Evolutionary conservation across 2,797 vertebrate genomes (phyloP), one percentile per base, ranked within the genome.

Genomic region (Esox masquinongy): DNA sequence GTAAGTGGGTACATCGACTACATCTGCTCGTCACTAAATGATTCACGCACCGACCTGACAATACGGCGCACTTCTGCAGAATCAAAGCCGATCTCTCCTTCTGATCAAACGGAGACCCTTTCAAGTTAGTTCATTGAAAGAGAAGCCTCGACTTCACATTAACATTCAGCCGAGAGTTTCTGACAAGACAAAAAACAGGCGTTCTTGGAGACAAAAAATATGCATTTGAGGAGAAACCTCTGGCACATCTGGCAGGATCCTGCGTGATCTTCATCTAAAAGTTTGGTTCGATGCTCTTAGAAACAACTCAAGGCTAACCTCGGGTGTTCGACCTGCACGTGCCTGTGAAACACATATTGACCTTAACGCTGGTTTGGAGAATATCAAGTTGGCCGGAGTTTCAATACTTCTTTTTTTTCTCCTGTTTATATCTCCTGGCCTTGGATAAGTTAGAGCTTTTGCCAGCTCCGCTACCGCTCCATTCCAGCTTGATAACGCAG

Each of bases 21-120:
- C 63, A 53, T 68, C 73, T 64, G 39, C 61, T 49, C 50, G n/a
- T 19, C 9, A 12, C 4, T 43, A n/a, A 72, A 47, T 77, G 59
- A 77, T 12, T 29, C 53, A 22, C 47, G n/a, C 71, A 31, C 53
- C 4, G 8, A 43, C 26, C 49, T 31, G 59, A 50, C 4, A 5
- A n/a, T 47, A 47, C 43, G 43, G 3, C 73, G 34, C 51, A 24
- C 29, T 31, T 7, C 43, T 24, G 61, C 47, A 73, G 43, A 47
- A 47, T 47, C 43, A 47, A 59, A 66, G 56, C 31, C 53, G 29
- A 73, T 71, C 59, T 26, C 63, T 1, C 1, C 19, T 47, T 34
- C n/a, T 24, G n/a, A 24, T 59, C 43, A 51, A 53, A 8, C 4
- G 26, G 22, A 56, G n/a, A 59, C 26, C 17, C 12, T 76, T 29